These are phyloP conservation scores for Epinotia bilunana DNA, from an alignment of 2,888 invertebrate species.

Conservation along the genomic window DNA sequence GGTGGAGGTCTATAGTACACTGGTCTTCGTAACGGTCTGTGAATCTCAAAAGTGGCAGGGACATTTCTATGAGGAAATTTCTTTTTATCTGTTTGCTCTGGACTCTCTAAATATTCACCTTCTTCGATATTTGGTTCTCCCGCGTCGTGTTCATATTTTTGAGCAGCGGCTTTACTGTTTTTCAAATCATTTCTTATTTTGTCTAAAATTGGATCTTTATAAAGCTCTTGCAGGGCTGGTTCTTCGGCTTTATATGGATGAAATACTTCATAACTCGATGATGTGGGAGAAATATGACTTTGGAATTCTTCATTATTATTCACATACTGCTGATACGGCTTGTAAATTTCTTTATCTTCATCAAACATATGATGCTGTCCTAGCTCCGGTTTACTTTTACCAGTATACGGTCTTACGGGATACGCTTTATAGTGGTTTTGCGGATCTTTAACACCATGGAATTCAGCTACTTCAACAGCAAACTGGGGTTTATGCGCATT, in stretches of 20 bases:
- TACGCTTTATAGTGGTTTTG: slow-evolving; percentile 68
- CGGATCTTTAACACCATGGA: slow-evolving; percentile 72
- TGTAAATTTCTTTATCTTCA: slow-evolving; percentile 56
- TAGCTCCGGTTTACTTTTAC: slow-evolving; percentile 60
- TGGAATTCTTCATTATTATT: slow-evolving; percentile 55
- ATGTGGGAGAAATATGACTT: slow-evolving; percentile 58
- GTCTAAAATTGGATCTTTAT: slow-evolving; percentile 69
- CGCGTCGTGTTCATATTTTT: slow-evolving; percentile 69
- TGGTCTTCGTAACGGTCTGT: slow-evolving; percentile 70
- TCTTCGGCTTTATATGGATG: slow-evolving; percentile 77
- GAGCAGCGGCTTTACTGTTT: slow-evolving; percentile 64
- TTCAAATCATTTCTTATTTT: slow-evolving; percentile 70
- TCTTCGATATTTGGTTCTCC: slow-evolving; percentile 66
- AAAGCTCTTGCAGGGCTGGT: slow-evolving; percentile 68
- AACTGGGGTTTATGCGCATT: slow-evolving; percentile 75
- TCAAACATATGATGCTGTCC: slow-evolving; percentile 70
- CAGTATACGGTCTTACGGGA: slow-evolving; percentile 68
- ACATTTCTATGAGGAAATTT: slow-evolving; percentile 69
- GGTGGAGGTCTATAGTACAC: slow-evolving; percentile 67
- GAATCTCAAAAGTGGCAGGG: slow-evolving; percentile 70
- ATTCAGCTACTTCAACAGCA: slow-evolving; percentile 70
- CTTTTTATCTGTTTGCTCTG: slow-evolving; percentile 68
- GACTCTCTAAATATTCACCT: slow-evolving; percentile 72
- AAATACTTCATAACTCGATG: slow-evolving; percentile 71
- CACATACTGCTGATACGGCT: slow-evolving; percentile 65